Conservation (phyloP, 1,140 invertebrate genomes). For the Papilio glaucus region DNA sequence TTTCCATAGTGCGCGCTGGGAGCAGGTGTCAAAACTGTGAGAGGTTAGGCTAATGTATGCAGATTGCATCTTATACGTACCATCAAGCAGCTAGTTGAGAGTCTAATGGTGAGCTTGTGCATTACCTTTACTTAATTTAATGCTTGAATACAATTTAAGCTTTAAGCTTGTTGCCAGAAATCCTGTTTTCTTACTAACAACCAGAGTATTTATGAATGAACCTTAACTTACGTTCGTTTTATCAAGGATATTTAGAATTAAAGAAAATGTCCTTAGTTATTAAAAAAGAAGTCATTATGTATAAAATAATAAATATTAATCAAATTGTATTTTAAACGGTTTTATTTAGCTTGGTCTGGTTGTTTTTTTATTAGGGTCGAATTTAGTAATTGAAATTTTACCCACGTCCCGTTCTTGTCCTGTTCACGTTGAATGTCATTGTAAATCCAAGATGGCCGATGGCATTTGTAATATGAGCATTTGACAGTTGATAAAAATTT, state of each 20-base stretch:
- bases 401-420: too few relatives aligned
- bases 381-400: too few relatives aligned
- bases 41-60: constrained; percentile 80
- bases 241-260: background rate
- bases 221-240: background rate
- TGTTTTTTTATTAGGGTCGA: too few relatives aligned
- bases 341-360: too few relatives aligned
- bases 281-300: too few relatives aligned
- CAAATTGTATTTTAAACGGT: too few relatives aligned
- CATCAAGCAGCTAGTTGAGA: constrained; percentile 42
- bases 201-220: background rate
- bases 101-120: constrained; percentile 46
- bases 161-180: constrained; percentile 49
- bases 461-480: too few relatives aligned
- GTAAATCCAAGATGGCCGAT: too few relatives aligned
- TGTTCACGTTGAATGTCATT: too few relatives aligned
- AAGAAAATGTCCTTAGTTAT: too few relatives aligned
- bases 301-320: too few relatives aligned
- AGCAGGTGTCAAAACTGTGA: constrained; percentile 81
- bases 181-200: background rate
- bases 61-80: constrained; percentile 73
- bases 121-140: constrained; percentile 60
- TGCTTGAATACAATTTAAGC: constrained; percentile 44
- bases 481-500: too few relatives aligned
- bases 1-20: constrained; percentile 57